These are phyloP conservation scores for Ruditapes philippinarum DNA, from an alignment of 1,140 invertebrate species.

Conservation along the genomic window DNA sequence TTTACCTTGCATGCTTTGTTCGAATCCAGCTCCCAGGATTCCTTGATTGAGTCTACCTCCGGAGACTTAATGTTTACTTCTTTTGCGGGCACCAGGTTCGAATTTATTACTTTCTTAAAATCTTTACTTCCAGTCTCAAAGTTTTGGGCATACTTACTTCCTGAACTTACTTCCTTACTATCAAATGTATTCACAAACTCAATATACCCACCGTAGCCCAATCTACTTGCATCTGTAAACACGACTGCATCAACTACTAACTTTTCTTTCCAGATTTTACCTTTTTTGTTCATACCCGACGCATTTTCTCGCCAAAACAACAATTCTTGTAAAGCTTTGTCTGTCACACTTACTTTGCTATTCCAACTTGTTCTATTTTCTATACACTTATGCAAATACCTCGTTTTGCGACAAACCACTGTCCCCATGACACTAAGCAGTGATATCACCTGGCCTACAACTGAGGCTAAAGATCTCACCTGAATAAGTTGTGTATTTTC, in stretches of 20 bases:
- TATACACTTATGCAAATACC: slow-evolving; percentile 17
- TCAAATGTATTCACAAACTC: no score
- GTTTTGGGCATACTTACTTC: no score
- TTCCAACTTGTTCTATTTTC: neutral
- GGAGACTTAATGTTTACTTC: no score
- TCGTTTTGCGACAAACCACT: neutral
- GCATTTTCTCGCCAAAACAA: neutral
- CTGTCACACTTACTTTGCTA: neutral
- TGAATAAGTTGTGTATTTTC: neutral
- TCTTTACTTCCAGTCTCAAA: no score
- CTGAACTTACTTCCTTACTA: no score
- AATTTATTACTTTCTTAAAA: no score
- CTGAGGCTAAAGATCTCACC: neutral
- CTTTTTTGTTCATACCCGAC: neutral
- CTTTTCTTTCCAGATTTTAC: neutral
- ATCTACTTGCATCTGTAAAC: neutral
- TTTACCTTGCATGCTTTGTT: no score
- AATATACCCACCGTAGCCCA: no score
- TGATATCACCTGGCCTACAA: slow-evolving; percentile 26
- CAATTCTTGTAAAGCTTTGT: neutral
- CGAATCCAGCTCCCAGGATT: no score
- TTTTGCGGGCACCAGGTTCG: no score
- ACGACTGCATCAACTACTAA: neutral
- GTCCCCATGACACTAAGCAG: neutral
- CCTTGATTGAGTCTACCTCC: no score